Evolutionary conservation across 2,113 vertebrate genomes (phyloP).

Genomic region (Paramormyrops kingsleyae): DNA sequence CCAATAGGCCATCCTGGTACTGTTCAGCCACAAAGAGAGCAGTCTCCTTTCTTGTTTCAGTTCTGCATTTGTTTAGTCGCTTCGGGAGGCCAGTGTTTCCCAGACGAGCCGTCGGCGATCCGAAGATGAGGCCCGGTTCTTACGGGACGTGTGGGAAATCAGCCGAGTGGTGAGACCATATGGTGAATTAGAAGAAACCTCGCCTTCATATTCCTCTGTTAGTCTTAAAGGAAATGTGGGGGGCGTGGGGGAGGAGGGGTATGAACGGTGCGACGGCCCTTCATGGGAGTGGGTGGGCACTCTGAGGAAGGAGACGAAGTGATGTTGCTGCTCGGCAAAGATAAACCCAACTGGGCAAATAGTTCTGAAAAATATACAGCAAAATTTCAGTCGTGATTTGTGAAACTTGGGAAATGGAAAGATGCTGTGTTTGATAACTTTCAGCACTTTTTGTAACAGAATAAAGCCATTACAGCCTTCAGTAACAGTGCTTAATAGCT

Average conservation of each 20-base stretch:
- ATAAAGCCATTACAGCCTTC: not conserved
- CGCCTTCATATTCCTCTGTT: not conserved
- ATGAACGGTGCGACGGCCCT: not conserved
- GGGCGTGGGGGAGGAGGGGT: not conserved
- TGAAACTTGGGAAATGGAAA: not conserved
- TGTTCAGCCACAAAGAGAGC: not conserved
- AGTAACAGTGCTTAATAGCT: not conserved
- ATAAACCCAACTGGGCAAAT: not conserved
- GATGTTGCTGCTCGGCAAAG: not conserved
- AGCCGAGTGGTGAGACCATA: not conserved
- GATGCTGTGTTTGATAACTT: not conserved
- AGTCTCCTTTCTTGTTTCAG: slow-evolving; percentile 40
- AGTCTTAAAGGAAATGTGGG: not conserved
- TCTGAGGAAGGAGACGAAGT: not conserved
- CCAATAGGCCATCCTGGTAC: not conserved
- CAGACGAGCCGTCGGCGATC: not conserved
- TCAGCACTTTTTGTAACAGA: not conserved
- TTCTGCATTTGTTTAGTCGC: slow-evolving; percentile 38
- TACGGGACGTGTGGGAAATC: not conserved
- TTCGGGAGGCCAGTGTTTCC: slow-evolving; percentile 24
- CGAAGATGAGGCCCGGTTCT: not conserved
- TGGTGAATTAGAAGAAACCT: not conserved
- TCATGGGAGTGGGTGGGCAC: not conserved
- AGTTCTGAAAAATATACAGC: not conserved
- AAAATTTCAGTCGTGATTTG: not conserved